Base-by-base conservation (phyloP, 2,888 invertebrate species). In the Macropis europaea region DNA sequence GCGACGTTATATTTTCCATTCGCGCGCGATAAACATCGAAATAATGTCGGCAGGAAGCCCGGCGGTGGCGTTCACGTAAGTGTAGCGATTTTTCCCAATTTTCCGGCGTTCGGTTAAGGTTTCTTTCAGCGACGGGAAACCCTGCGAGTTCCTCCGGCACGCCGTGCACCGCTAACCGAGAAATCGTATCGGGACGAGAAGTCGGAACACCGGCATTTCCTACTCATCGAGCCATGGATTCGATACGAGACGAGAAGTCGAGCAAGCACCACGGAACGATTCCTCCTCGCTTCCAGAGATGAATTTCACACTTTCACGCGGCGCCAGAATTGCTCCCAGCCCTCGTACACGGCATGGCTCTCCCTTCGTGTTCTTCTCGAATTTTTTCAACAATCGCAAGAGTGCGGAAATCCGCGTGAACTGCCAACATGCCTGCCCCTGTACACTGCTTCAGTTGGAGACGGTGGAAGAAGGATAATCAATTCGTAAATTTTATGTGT, bases 101-200 rank as follows among this genome's bases (percentile, higher is more conserved):
- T 22, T 26, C 6, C 22, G 7, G 24, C 7, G 28, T 26, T 61
- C 60, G 30, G 40, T 60, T 60, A 52, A 17, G 36, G 61, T 61
- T 71, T 53, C 71, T 45, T 57, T 61, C 48, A 28, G 19, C 40
- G 11, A n/a, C 15, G 40, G 24, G 71, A 71, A 73, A 43, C 64
- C 71, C 40, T 17, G 26, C 19, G 6, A 34, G 40, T 42, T 45
- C 43, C 32, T 24, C 13, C 15, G 47, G 32, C 30, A 43, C 56
- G 34, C 32, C 11, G 26, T 36, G 59, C 50, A 52, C 59, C 28
- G 53, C 34, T 64, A 64, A 64, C 57, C 60, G 73, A 61, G 73
- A 71, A 73, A 73, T 66, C 72, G 59, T 73, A 73, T 56, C 50
- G 59, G 6, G 30, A 26, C 60, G 40, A 32, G 47, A 54, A 71